phyloP scores from a whole-genome alignment of 2,797 vertebrate genomes.

The Takifugu ocellatus region DNA sequence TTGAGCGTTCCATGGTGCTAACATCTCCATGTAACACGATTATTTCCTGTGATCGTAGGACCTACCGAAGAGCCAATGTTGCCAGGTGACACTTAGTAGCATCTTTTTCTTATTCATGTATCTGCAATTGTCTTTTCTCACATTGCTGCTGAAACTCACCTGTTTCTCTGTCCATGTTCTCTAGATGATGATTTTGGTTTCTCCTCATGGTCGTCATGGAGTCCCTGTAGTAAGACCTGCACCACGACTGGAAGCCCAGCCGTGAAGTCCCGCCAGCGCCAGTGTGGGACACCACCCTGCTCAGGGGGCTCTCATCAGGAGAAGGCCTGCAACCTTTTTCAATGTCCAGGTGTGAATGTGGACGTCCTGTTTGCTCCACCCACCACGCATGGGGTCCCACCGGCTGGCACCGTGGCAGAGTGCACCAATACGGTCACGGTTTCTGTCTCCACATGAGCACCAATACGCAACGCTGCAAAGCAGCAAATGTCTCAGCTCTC shows the following conservation, averaged over 20 bases:
- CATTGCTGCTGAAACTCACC: no score
- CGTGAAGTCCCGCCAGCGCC: slow-evolving; percentile 74
- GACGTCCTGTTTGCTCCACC: no score
- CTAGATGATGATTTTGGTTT: slow-evolving; percentile 75
- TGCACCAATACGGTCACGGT: no score
- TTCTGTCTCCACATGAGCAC: no score
- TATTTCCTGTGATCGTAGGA: slow-evolving; percentile 41
- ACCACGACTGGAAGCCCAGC: slow-evolving; percentile 68
- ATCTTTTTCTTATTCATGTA: background rate
- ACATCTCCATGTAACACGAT: background rate
- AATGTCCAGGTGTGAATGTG: slow-evolving; percentile 76
- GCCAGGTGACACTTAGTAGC: slow-evolving; percentile 72
- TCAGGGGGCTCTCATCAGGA: slow-evolving; percentile 73
- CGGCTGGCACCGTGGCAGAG: no score
- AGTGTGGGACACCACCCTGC: slow-evolving; percentile 76
- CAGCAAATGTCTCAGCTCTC: no score
- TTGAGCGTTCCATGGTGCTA: background rate
- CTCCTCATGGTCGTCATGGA: slow-evolving; percentile 81
- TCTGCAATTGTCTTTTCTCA: background rate
- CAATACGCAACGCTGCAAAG: no score
- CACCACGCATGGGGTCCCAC: no score
- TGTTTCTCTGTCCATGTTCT: background rate
- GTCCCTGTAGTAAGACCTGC: slow-evolving; percentile 81
- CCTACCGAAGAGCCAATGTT: slow-evolving; percentile 69
- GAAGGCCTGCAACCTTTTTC: slow-evolving; percentile 83